Evolutionary conservation across 2,888 invertebrate genomes (phyloP).

Genomic region (Caenorhabditis macrosperma): DNA sequence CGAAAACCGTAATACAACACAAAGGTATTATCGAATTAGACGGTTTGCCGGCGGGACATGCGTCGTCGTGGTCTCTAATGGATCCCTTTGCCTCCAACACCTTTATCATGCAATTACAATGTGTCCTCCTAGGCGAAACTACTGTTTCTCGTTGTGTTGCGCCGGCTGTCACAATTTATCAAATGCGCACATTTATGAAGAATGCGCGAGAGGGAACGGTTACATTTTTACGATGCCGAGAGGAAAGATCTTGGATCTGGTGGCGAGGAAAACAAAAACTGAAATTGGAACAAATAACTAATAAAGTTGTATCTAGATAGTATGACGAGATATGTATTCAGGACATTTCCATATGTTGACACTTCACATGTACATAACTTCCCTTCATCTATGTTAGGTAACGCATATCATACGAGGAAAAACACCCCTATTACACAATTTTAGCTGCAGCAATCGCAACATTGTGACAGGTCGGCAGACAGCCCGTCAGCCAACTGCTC

Average conservation of each 20-base stretch:
- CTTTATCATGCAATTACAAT: conserved; percentile 16
- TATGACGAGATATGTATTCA: neutral
- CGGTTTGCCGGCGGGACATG: conserved; percentile 7
- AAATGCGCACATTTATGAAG: conserved; percentile 38
- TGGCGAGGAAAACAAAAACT: conserved; percentile 15
- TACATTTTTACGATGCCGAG: conserved; percentile 44
- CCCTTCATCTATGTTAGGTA: too few relatives aligned
- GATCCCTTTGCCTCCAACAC: conserved; percentile 15
- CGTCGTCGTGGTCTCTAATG: conserved; percentile 18
- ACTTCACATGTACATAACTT: too few relatives aligned
- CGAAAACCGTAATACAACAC: conserved; percentile 37
- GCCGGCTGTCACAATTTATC: conserved; percentile 44
- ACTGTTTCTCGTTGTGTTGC: neutral
- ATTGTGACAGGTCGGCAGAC: conserved; percentile 6
- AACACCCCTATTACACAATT: neutral
- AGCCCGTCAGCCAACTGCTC: conserved; percentile 14
- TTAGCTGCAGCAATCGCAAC: neutral
- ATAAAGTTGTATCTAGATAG: conserved; percentile 17
- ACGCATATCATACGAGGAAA: neutral
- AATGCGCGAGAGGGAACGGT: conserved; percentile 6
- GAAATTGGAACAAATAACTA: conserved; percentile 30
- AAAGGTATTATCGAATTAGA: conserved; percentile 51
- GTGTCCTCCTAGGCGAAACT: neutral
- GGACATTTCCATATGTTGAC: too few relatives aligned
- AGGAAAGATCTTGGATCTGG: neutral